Evolutionary conservation across 2,797 vertebrate species (phyloP).

Genomic region (Macroramphosus scolopax): DNA sequence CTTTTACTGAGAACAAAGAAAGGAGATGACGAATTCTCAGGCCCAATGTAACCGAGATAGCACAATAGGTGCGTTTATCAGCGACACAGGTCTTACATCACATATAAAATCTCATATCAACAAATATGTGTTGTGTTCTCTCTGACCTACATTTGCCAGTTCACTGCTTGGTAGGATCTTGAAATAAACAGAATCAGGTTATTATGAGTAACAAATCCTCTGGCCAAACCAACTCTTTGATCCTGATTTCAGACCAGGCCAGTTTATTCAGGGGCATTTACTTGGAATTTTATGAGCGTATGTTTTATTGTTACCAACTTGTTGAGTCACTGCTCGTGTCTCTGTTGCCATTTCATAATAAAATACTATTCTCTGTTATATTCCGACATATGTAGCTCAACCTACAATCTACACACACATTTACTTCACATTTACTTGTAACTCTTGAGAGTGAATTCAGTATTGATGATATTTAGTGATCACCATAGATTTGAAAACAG

Average conservation of each 20-base stretch:
- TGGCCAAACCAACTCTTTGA: not conserved
- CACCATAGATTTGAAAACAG: too few species aligned
- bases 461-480: slow-evolving; percentile 1
- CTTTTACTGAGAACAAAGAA: slow-evolving; percentile 48
- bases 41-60: slow-evolving; percentile 8
- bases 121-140: slow-evolving; percentile 14
- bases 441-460: not conserved
- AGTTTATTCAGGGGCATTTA: too few species aligned
- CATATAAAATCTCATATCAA: too few species aligned
- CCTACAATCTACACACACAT: too few species aligned
- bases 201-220: slow-evolving; percentile 6
- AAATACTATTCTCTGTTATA: too few species aligned
- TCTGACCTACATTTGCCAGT: slow-evolving; percentile 54
- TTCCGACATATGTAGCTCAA: too few species aligned
- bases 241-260: too few species aligned
- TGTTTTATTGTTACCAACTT: slow-evolving; percentile 15
- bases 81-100: too few species aligned
- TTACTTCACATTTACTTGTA: too few species aligned
- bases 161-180: slow-evolving; percentile 8
- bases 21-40: slow-evolving; percentile 2
- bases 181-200: slow-evolving; percentile 29
- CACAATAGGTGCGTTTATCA: not conserved
- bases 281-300: too few species aligned
- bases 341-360: slow-evolving; percentile 1
- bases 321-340: slow-evolving; percentile 25